These are phyloP conservation scores for Diadromus collaris DNA, from an alignment of 2,888 invertebrate species.

Conservation along the genomic window DNA sequence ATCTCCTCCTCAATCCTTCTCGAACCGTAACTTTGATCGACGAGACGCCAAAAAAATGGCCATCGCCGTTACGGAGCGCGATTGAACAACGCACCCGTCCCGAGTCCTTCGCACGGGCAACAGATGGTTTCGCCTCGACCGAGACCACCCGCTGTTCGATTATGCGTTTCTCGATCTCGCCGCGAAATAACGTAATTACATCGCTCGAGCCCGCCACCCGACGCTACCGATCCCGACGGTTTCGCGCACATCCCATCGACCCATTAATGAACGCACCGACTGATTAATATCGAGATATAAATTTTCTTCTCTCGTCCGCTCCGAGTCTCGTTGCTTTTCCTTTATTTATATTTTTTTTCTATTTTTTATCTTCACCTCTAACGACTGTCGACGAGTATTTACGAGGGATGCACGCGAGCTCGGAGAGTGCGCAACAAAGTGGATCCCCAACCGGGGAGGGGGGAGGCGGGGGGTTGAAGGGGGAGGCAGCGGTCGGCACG, in stretches of 20 bases:
- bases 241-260: not conserved
- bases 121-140: constrained; percentile 26
- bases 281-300: constrained; percentile 12
- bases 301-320: not conserved
- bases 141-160: constrained; percentile 24
- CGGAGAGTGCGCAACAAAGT: constrained; percentile 1
- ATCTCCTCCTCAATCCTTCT: constrained; percentile 18
- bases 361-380: constrained; percentile 35
- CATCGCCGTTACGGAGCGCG: constrained; percentile 42
- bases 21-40: constrained; percentile 52
- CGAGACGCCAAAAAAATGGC: constrained; percentile 27
- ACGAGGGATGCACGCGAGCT: constrained; percentile 57
- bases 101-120: not conserved
- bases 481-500: constrained; percentile 48
- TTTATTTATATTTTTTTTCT: constrained; percentile 42
- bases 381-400: constrained; percentile 63
- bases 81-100: constrained; percentile 5
- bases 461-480: too few relatives aligned
- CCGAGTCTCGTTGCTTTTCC: not conserved
- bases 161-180: constrained; percentile 42
- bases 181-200: constrained; percentile 44
- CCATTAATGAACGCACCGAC: constrained; percentile 17
- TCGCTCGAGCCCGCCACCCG: not conserved
- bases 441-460: not conserved
- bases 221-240: not conserved